Conservation (phyloP, 1,140 invertebrate species). For the Pseudomyrmex flavicornis region DNA sequence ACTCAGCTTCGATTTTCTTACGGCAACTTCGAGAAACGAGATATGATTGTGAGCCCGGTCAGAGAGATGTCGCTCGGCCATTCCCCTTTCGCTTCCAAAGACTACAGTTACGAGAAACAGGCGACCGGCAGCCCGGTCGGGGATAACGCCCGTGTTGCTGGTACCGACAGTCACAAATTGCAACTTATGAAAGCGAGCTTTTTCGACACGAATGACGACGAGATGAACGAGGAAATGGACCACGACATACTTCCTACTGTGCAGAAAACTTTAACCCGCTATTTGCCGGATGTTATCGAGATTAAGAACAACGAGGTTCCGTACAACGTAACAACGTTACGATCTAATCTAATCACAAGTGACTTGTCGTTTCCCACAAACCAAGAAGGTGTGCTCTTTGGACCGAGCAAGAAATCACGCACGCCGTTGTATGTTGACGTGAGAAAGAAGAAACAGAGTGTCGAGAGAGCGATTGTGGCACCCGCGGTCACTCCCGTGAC, state of each 20-base stretch:
- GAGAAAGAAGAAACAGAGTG: background rate
- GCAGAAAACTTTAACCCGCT: slow-evolving; percentile 38
- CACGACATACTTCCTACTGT: background rate
- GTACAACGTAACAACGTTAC: slow-evolving; percentile 23
- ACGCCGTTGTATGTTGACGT: background rate
- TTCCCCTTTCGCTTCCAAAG: slow-evolving; percentile 4
- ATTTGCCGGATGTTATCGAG: slow-evolving; percentile 32
- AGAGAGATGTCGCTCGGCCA: background rate
- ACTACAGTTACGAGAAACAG: slow-evolving; percentile 67
- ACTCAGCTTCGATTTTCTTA: background rate
- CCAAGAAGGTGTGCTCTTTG: background rate
- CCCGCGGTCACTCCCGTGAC: slow-evolving; percentile 70
- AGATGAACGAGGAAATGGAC: slow-evolving; percentile 49
- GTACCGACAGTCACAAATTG: slow-evolving; percentile 88
- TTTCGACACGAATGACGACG: slow-evolving; percentile 85
- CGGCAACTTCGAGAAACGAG: background rate
- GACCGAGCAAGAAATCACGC: background rate
- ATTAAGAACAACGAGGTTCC: background rate
- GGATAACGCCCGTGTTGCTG: slow-evolving; percentile 86
- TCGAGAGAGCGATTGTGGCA: slow-evolving; percentile 13
- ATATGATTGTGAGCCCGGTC: background rate
- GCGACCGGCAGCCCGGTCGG: slow-evolving; percentile 85
- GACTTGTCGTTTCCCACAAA: background rate
- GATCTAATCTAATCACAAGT: slow-evolving; percentile 26
- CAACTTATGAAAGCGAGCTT: slow-evolving; percentile 96